These are phyloP conservation scores for Brachionus asplanchnoidis DNA, from an alignment of 1,140 invertebrate genomes.

Conservation along the genomic window DNA sequence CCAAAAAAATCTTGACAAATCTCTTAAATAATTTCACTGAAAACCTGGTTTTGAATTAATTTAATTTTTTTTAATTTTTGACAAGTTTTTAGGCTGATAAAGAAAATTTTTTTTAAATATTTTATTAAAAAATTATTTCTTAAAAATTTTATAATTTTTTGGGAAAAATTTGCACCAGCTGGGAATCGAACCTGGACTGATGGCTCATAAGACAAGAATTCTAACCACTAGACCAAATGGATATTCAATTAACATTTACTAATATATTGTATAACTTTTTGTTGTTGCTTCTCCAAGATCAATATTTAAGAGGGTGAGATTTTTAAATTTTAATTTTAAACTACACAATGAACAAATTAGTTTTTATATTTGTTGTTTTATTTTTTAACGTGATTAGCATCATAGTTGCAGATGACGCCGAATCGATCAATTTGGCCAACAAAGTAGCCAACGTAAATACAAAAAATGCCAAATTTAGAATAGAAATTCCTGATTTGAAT, in stretches of 20 bases:
- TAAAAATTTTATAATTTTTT: neutral
- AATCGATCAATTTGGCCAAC: neutral
- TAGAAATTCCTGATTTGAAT: neutral
- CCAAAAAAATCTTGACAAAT: too few relatives aligned
- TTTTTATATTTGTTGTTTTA: neutral
- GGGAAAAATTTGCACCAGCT: neutral
- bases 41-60: neutral
- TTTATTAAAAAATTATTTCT: neutral
- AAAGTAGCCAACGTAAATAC: neutral
- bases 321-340: neutral
- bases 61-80: neutral
- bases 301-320: neutral
- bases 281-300: neutral
- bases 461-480: neutral
- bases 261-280: neutral
- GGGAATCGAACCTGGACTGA: neutral
- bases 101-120: neutral
- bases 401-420: neutral
- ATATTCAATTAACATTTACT: neutral
- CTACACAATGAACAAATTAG: neutral
- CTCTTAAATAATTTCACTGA: too few relatives aligned
- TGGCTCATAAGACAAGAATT: neutral
- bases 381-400: neutral
- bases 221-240: constrained; percentile 24
- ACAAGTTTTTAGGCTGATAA: too few relatives aligned